Conservation (phyloP, 2,888 invertebrate genomes). For the Ichneumoninae sp. region DNA sequence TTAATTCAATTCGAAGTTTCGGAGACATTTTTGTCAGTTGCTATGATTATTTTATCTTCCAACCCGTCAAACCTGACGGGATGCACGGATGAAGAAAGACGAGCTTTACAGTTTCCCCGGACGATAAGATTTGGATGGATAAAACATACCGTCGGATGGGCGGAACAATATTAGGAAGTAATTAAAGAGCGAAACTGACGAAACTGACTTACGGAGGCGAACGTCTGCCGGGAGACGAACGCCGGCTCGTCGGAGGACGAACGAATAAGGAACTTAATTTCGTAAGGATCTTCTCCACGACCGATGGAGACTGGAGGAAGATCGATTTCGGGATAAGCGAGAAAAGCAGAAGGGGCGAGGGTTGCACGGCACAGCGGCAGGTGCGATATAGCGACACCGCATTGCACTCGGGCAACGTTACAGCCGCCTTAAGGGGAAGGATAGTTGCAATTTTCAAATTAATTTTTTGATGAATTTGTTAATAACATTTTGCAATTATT, state of each 20-base stretch:
- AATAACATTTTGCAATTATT: no score
- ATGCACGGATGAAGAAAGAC: background rate
- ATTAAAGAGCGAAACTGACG: slow-evolving; percentile 2
- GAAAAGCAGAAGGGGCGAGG: slow-evolving; percentile 17
- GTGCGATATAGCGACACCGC: slow-evolving; percentile 24
- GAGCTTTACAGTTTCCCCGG: background rate
- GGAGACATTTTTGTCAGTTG: background rate
- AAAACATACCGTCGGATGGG: background rate
- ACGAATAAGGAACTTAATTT: slow-evolving; percentile 37
- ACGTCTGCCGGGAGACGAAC: slow-evolving; percentile 3
- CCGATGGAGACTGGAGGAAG: slow-evolving; percentile 35
- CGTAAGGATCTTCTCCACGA: slow-evolving; percentile 32
- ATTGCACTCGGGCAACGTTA: slow-evolving; percentile 24
- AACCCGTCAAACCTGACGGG: background rate
- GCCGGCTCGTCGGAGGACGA: background rate
- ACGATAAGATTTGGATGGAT: background rate
- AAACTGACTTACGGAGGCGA: background rate
- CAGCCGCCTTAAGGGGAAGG: no score
- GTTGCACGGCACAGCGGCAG: slow-evolving; percentile 1
- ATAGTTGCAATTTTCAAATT: no score
- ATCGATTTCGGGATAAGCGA: slow-evolving; percentile 50
- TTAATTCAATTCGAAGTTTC: background rate
- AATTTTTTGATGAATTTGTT: no score
- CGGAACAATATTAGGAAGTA: background rate
- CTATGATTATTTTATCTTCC: background rate